Conservation (phyloP, 2,113 vertebrate species). For the Stictonetta naevosa region DNA sequence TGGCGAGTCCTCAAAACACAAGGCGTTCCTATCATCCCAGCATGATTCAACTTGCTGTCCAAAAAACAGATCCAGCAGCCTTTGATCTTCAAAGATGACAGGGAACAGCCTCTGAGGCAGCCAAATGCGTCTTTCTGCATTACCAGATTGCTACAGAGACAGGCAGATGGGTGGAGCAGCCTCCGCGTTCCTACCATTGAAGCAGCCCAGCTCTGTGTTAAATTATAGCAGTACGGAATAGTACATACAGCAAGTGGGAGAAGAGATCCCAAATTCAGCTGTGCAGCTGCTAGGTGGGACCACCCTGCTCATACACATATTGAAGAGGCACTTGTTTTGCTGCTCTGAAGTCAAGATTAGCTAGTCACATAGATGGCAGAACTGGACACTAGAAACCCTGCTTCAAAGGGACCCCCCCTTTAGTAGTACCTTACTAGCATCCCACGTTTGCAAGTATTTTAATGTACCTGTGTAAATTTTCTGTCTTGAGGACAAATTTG, state of each 20-base stretch:
- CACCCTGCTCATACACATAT: neutral
- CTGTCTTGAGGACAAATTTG: neutral
- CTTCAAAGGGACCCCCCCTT: neutral
- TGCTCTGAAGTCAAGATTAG: neutral
- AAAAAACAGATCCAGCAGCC: conserved; percentile 62
- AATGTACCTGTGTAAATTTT: neutral
- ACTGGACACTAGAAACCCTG: neutral
- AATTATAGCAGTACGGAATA: conserved; percentile 22
- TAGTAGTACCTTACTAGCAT: neutral
- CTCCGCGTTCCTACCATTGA: neutral
- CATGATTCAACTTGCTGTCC: conserved; percentile 70
- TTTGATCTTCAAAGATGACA: conserved; percentile 74
- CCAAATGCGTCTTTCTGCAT: conserved; percentile 60
- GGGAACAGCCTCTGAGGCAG: conserved; percentile 62
- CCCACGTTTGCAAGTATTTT: neutral
- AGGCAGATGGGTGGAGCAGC: conserved; percentile 66
- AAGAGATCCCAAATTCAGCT: conserved; percentile 36
- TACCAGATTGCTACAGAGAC: conserved; percentile 67
- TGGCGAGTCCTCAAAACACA: conserved; percentile 34
- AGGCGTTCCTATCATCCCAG: conserved; percentile 66
- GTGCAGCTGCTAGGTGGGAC: conserved; percentile 39
- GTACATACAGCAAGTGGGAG: conserved; percentile 45
- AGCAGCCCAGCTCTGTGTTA: conserved; percentile 9
- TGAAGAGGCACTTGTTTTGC: neutral
- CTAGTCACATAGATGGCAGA: neutral